Evolutionary conservation across 1,140 invertebrate species (phyloP), one percentile per base, ranked within the genome.

Genomic region (Portunus trituberculatus): DNA sequence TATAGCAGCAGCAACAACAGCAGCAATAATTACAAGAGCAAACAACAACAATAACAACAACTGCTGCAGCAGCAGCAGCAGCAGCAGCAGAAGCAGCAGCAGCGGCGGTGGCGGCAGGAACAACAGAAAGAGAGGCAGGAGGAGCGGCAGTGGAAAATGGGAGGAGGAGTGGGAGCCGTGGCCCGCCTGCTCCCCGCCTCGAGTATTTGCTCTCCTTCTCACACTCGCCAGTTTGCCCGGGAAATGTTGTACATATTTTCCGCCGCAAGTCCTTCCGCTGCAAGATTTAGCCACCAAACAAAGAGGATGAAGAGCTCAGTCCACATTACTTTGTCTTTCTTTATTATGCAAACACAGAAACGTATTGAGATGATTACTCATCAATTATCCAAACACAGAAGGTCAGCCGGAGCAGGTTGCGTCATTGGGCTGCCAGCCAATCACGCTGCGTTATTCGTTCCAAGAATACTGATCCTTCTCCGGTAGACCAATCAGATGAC

Each of bases 301-400:
- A 93, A 93, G 92, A 93, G 83, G 46, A 93, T 94, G 93, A 94
- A 94, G 93, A 82, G 93, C 87, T 91, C 29, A 83, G 93, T 90
- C 93, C 90, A 94, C 93, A 94, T 90, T 94, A 94, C 93, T 94
- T 89, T 89, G 88, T 94, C 93, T 91, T 91, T 94, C 84, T 93
- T 87, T 93, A 93, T 93, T 94, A 94, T 94, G 89, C 93, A 94
- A 94, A 94, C 88, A 90, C 67, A 90, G 93, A 90, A 94, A 76
- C 93, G 93, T 94, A 94, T 94, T 94, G 93, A 94, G 93, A 94
- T 94, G 93, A 94, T 94, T 94, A 94, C 93, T 94, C 88, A 91
- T 94, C 93, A 94, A 94, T 94, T 94, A 94, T 90, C 59, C 88
- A 94, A 89, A 89, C 93, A 88, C 87, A 52, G 93, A 94, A 94